A percentile compares a stretch with the other conserved stretches of the same genome.
phyloP scores from a whole-genome alignment of 2,888 invertebrate species.

The Argyresthia albistria region DNA sequence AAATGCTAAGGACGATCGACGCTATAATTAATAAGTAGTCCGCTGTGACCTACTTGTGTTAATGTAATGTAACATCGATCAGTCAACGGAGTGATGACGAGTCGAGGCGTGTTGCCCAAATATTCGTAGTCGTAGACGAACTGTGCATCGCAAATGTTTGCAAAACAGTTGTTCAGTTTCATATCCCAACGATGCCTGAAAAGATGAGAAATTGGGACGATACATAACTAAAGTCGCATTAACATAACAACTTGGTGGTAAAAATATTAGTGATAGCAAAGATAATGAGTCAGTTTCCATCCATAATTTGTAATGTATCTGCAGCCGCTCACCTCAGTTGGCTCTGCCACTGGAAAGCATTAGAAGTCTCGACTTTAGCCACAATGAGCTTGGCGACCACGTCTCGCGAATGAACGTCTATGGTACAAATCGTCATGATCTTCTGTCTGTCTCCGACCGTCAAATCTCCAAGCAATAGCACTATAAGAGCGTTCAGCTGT shows the following conservation, averaged over 20 bases:
- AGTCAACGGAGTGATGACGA: slow-evolving; percentile 95
- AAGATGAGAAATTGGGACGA: neutral
- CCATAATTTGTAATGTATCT: no score
- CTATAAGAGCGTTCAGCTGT: slow-evolving; percentile 89
- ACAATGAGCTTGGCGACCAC: slow-evolving; percentile 90
- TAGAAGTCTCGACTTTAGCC: slow-evolving; percentile 83
- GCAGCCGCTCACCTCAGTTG: slow-evolving; percentile 76
- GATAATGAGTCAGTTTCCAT: no score
- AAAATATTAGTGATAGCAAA: no score
- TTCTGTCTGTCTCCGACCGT: slow-evolving; percentile 90
- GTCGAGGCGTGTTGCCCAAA: slow-evolving; percentile 92
- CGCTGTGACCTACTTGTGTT: slow-evolving; percentile 75
- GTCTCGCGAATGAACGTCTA: slow-evolving; percentile 95
- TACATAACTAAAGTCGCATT: neutral
- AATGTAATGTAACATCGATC: slow-evolving; percentile 97
- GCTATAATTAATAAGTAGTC: no score
- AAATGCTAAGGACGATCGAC: no score
- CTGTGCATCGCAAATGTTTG: slow-evolving; percentile 95
- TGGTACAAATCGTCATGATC: slow-evolving; percentile 97
- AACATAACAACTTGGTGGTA: no score
- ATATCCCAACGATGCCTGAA: slow-evolving; percentile 85
- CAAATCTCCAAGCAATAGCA: slow-evolving; percentile 85
- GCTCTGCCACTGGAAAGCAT: slow-evolving; percentile 92
- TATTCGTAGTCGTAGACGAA: slow-evolving; percentile 95
- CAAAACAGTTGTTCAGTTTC: slow-evolving; percentile 85